Percentiles rank a stretch among this genome's conserved stretches.
These are phyloP conservation scores for Echinometra lucunter DNA, from an alignment of 53 echinoderm and acorn worm genomes.

Conservation along the genomic window DNA sequence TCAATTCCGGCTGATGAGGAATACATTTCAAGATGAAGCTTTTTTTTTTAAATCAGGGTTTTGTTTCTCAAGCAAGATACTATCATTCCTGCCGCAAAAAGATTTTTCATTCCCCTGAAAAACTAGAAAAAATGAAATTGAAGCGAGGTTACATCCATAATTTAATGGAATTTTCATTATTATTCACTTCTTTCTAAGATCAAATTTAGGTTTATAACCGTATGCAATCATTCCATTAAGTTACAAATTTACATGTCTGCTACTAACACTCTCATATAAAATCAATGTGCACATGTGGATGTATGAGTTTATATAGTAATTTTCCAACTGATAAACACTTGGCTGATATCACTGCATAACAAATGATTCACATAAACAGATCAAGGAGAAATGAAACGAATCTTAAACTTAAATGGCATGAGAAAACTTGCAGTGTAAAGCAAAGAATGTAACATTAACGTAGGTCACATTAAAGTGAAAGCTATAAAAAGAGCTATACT, in stretches of 20 bases:
- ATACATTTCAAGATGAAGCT: not conserved
- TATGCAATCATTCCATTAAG: not conserved
- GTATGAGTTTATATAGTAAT: not conserved
- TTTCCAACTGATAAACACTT: not conserved
- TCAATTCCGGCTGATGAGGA: not conserved
- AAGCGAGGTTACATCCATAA: not conserved
- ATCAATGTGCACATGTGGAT: not conserved
- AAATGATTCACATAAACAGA: not conserved
- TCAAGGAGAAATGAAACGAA: not conserved
- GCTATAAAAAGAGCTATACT: not conserved
- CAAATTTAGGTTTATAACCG: not conserved
- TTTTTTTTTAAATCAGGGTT: not conserved
- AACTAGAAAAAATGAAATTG: not conserved
- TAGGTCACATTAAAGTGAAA: not conserved
- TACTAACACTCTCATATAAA: not conserved
- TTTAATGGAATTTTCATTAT: not conserved
- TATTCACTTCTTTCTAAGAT: not conserved
- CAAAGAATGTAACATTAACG: not conserved
- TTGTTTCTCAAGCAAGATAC: not conserved
- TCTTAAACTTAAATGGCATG: not conserved
- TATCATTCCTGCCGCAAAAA: not conserved
- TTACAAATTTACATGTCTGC: not conserved
- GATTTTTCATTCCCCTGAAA: not conserved
- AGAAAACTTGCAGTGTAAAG: not conserved
- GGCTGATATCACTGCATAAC: not conserved